Conservation (phyloP, 2,888 invertebrate genomes). For the Lasioglossum morio region DNA sequence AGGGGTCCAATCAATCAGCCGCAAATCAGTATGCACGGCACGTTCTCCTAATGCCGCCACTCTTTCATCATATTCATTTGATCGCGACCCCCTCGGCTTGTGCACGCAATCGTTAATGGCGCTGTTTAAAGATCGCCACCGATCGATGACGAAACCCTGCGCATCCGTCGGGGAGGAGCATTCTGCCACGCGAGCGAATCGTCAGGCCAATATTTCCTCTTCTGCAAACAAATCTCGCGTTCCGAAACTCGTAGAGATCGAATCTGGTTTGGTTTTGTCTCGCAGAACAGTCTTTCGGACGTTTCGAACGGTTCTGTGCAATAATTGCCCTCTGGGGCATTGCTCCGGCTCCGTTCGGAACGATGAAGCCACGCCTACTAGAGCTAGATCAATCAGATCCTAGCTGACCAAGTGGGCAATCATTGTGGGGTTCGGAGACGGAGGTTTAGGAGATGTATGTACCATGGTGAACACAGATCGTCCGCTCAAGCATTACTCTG, state of each 20-base stretch:
- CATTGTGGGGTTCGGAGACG: not conserved
- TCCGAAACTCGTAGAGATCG: not conserved
- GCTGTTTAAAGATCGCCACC: constrained; percentile 79
- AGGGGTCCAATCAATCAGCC: constrained; percentile 84
- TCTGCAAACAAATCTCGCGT: not conserved
- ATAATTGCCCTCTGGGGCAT: not conserved
- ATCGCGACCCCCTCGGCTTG: constrained; percentile 78
- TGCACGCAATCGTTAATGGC: constrained; percentile 81
- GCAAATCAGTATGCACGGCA: constrained; percentile 84
- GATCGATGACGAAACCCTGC: constrained; percentile 67
- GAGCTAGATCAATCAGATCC: not conserved
- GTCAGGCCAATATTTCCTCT: not conserved
- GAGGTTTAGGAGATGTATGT: not conserved
- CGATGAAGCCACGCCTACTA: not conserved
- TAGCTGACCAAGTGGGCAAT: not conserved
- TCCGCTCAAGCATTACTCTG: not conserved
- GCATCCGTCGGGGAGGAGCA: constrained; percentile 16
- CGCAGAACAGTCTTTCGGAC: not conserved
- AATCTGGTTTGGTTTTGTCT: not conserved
- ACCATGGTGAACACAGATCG: not conserved
- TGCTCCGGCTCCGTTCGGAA: not conserved
- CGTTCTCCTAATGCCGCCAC: constrained; percentile 84
- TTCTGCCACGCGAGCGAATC: constrained; percentile 3
- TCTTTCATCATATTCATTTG: constrained; percentile 85
- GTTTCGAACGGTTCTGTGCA: not conserved